A percentile compares a stretch with the other conserved stretches of the same genome.
These are phyloP conservation scores for Noctua pronuba DNA, from an alignment of 2,888 invertebrate genomes.

Conservation along the genomic window DNA sequence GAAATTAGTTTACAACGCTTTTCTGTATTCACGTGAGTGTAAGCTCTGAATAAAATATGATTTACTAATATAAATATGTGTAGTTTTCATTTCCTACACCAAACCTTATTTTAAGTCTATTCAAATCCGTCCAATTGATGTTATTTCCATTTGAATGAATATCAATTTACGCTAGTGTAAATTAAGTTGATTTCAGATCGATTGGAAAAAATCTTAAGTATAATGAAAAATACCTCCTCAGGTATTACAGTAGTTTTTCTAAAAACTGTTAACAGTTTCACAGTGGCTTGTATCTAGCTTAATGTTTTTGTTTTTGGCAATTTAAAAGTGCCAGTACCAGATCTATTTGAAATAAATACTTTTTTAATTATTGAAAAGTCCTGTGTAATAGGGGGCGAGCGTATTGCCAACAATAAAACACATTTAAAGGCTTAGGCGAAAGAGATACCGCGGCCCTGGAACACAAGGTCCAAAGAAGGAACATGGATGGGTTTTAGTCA, in stretches of 20 bases:
- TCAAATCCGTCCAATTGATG: background rate
- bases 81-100: constrained; percentile 13
- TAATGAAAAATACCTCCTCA: background rate
- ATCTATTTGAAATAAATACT: background rate
- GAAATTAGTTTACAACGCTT: constrained; percentile 28
- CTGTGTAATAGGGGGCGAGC: background rate
- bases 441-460: too few relatives aligned
- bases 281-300: background rate
- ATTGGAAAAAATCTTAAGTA: too few relatives aligned
- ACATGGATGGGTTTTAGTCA: too few relatives aligned
- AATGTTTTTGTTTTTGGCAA: background rate
- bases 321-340: background rate
- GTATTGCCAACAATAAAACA: background rate
- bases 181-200: background rate
- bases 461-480: too few relatives aligned
- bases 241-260: background rate
- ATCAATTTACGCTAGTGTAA: background rate
- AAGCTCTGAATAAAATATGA: constrained; percentile 54
- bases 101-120: background rate
- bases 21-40: constrained; percentile 48
- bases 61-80: constrained; percentile 30
- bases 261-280: background rate
- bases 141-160: too few relatives aligned
- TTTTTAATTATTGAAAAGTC: background rate
- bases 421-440: too few relatives aligned